Percentiles rank a stretch among this genome's conserved stretches.
phyloP scores from a whole-genome alignment of 2,888 invertebrate genomes.

The Tridacna gigas region DNA sequence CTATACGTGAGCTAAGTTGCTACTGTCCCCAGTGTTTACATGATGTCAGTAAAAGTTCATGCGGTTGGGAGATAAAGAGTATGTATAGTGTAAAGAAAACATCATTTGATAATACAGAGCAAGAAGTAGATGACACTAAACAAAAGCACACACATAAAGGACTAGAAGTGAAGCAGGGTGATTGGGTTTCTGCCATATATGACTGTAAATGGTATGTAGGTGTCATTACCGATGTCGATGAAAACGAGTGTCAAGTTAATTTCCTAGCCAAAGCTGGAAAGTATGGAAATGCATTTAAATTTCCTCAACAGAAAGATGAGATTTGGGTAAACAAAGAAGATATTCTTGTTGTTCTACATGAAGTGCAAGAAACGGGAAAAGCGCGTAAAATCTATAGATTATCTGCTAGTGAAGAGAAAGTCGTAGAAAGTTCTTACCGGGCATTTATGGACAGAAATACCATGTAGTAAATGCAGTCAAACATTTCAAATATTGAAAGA shows the following conservation, averaged over 20 bases:
- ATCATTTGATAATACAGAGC: not conserved
- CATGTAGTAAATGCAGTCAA: no score
- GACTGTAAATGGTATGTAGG: constrained; percentile 22
- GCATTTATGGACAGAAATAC: no score
- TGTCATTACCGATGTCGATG: constrained; percentile 19
- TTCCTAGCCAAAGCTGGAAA: not conserved
- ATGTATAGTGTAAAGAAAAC: not conserved
- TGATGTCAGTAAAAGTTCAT: not conserved
- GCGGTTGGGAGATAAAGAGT: not conserved
- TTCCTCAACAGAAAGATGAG: not conserved
- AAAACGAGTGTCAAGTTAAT: constrained; percentile 23
- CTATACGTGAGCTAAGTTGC: constrained; percentile 9
- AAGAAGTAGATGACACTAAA: not conserved
- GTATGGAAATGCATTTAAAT: not conserved
- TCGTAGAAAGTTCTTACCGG: no score
- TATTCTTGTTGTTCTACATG: not conserved
- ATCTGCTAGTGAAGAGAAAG: not conserved
- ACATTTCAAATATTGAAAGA: no score
- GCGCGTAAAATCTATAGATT: not conserved
- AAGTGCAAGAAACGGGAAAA: not conserved
- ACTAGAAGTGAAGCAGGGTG: no score
- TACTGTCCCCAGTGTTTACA: constrained; percentile 3
- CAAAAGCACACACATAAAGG: not conserved
- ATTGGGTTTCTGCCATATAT: constrained; percentile 29
- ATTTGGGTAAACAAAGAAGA: not conserved